phyloP scores from a whole-genome alignment of 2,113 vertebrate species.

The Chaetura pelagica region DNA sequence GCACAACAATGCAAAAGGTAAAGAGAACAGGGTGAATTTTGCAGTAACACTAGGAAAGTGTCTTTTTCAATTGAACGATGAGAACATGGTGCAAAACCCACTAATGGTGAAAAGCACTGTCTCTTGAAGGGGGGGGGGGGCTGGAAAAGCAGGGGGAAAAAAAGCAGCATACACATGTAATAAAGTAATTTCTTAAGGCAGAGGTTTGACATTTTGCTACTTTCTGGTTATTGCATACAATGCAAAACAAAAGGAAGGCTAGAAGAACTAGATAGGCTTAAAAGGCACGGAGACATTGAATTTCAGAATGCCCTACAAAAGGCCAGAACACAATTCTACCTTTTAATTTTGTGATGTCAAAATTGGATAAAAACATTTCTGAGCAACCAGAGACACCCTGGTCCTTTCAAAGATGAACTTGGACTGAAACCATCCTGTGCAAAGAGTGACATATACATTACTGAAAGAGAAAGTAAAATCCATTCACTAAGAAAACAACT shows the following conservation, averaged over 20 bases:
- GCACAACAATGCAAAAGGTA: not conserved
- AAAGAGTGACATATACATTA: not conserved
- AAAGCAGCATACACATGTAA: not conserved
- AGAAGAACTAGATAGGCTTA: not conserved
- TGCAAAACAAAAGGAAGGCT: not conserved
- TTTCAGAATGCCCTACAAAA: not conserved
- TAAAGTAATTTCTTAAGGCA: not conserved
- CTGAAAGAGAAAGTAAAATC: not conserved
- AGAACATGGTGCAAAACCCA: not conserved
- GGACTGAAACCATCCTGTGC: not conserved
- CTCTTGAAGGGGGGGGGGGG: not conserved
- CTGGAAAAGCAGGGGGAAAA: accelerated
- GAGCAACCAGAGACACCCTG: not conserved
- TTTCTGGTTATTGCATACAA: not conserved
- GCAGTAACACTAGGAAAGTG: not conserved
- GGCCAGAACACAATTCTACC: not conserved
- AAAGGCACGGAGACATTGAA: not conserved
- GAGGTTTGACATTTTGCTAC: not conserved
- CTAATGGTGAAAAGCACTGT: not conserved
- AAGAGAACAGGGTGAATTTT: not conserved
- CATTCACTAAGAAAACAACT: not conserved
- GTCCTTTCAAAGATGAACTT: not conserved
- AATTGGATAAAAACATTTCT: constrained; percentile 4
- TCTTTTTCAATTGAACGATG: not conserved
- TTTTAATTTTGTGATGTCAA: not conserved